Conservation (phyloP, 2,888 invertebrate species). For the Phragmatobia fuliginosa region DNA sequence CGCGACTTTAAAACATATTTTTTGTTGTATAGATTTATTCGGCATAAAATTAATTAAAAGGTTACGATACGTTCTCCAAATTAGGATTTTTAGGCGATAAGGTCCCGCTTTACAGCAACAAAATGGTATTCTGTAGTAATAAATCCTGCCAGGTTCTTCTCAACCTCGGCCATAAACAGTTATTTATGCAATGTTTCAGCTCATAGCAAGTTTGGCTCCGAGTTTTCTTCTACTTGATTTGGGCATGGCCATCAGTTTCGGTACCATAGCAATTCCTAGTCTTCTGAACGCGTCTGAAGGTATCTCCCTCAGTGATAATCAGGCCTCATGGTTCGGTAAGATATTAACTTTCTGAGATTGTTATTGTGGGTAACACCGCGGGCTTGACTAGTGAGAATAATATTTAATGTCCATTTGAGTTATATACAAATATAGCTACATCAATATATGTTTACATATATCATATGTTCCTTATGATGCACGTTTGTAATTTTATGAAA, state of each 20-base stretch:
- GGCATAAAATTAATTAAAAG: no score
- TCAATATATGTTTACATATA: no score
- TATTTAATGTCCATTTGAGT: neutral
- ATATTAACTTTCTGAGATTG: neutral
- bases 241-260: slow-evolving; percentile 86
- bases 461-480: neutral
- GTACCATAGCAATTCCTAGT: slow-evolving; percentile 85
- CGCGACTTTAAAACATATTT: no score
- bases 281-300: slow-evolving; percentile 77
- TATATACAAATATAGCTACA: neutral
- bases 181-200: slow-evolving; percentile 63
- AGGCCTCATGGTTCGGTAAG: slow-evolving; percentile 88
- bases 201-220: slow-evolving; percentile 84
- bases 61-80: no score
- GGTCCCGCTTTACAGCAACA: no score
- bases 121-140: no score
- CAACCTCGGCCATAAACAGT: no score
- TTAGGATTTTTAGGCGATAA: no score
- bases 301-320: slow-evolving; percentile 77
- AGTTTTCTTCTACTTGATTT: slow-evolving; percentile 84
- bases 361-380: no score
- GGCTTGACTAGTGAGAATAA: no score
- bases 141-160: no score
- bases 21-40: no score
- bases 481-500: neutral